A percentile compares a stretch with the other conserved stretches of the same genome.
These are phyloP conservation scores for Halictus ligatus DNA, from an alignment of 2,888 invertebrate species.

Conservation along the genomic window DNA sequence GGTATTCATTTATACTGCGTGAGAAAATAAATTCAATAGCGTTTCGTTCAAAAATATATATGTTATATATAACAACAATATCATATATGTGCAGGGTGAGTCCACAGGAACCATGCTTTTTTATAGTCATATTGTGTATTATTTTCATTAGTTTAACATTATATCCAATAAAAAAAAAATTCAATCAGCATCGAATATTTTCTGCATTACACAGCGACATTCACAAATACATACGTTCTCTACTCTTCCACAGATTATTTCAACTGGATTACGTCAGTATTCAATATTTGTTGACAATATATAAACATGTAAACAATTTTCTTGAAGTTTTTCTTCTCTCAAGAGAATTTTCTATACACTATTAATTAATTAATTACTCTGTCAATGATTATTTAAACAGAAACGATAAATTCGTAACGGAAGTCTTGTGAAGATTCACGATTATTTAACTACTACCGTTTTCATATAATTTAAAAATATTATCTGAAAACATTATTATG, in stretches of 20 bases:
- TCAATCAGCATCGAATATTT: neutral
- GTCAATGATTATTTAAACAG: neutral
- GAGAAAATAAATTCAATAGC: too few species aligned
- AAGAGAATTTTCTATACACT: neutral
- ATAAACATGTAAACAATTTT: neutral
- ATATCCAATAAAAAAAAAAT: too few species aligned
- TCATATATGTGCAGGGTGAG: neutral
- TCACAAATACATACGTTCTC: neutral
- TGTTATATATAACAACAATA: too few species aligned
- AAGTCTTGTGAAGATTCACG: neutral
- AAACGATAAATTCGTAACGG: neutral
- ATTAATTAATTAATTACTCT: neutral
- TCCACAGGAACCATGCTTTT: neutral
- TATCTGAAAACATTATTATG: neutral
- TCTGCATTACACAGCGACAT: neutral
- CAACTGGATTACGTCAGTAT: too few species aligned
- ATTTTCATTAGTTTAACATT: neutral
- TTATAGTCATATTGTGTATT: neutral
- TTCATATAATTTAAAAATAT: neutral
- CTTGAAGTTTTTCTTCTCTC: neutral
- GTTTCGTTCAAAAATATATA: too few species aligned
- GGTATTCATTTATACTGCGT: too few species aligned
- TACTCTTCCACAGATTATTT: neutral
- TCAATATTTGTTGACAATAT: neutral
- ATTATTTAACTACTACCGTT: neutral